Base-by-base conservation (phyloP, 2,113 vertebrate genomes). In the Crotalus horridus region DNA sequence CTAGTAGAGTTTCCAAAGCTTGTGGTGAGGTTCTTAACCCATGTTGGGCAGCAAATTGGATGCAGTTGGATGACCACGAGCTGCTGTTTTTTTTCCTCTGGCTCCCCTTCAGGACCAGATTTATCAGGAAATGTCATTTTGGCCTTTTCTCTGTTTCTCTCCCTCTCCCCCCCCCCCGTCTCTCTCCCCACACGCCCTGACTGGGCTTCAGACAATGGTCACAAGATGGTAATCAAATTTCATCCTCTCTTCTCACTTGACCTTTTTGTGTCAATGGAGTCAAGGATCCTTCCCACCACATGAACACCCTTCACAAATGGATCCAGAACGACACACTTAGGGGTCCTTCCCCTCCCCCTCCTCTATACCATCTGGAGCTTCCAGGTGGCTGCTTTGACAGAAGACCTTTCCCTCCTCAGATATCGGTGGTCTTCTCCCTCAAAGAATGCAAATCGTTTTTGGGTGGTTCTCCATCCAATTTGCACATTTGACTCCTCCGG, bases 171-270 rank as follows among this genome's bases (percentile, higher is more conserved):
- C 5, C 46, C 46, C 46, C 4, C 46, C n/a, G n/a, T 26, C 6
- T 54, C 33, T 11, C 20, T 13, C 6, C 58, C 56, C 39, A 9
- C 29, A 61, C 0, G 4, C 26, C 85, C 10, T 24, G 58, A 8
- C 43, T 51, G 10, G 3, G 23, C 54, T 85, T 87, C 54, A 90
- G 48, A 51, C n/a, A 0, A 43, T 8, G 85, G 89, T 96, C 94
- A 94, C 92, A 88, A 95, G 95, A 94, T 23, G 48, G 26, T 94
- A 89, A 96, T 93, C 54, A 15, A 26, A 86, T 94, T 94, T 94
- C 69, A 56, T 43, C 89, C 54, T 90, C 91, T 64, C 1, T 92
- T 91, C 59, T 29, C 39, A 33, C 59, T 90, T 93, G 94, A 94
- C 69, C 55, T 94, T 91, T 88, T 7, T 6, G 43, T 11, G 6